Percentiles rank a stretch among this genome's conserved stretches.
These are phyloP conservation scores for Acanthochromis polyacanthus DNA, from an alignment of 2,113 vertebrate species.

Conservation along the genomic window DNA sequence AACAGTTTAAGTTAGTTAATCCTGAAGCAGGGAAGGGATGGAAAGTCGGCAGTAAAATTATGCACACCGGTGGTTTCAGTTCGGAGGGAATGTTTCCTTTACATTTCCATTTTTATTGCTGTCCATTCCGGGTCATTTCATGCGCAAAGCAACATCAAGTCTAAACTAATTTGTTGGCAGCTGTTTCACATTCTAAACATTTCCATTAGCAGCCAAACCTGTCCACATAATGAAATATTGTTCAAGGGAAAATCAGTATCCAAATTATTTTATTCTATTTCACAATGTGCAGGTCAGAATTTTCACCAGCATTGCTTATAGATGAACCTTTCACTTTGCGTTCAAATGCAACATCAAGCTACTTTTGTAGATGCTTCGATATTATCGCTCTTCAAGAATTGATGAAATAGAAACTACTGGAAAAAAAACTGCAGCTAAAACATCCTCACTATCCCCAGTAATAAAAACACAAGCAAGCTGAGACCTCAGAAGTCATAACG, in stretches of 20 bases:
- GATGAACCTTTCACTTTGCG: neutral
- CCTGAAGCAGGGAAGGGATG: conserved; percentile 52
- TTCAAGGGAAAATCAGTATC: conserved; percentile 52
- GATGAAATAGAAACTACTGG: conserved; percentile 7
- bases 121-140: conserved; percentile 79
- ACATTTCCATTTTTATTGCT: conserved; percentile 86
- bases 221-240: conserved; percentile 69
- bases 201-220: conserved; percentile 64
- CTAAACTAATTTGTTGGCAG: conserved; percentile 75
- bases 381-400: neutral
- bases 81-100: conserved; percentile 72
- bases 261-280: conserved; percentile 42
- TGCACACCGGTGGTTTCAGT: conserved; percentile 70
- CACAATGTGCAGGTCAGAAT: neutral
- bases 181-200: conserved; percentile 77
- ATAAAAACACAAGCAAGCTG: conserved; percentile 24
- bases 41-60: conserved; percentile 72
- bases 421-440: conserved; percentile 16
- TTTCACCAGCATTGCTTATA: conserved; percentile 19
- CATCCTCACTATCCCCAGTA: neutral
- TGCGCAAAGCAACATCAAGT: conserved; percentile 73
- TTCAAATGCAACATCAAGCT: conserved; percentile 3
- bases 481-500: conserved; percentile 33
- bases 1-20: conserved; percentile 68
- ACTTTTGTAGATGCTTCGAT: conserved; percentile 18